Evolutionary conservation across 2,113 vertebrate species (phyloP), one percentile per base, ranked within the genome.

Genomic region (Gymnobelideus leadbeateri): DNA sequence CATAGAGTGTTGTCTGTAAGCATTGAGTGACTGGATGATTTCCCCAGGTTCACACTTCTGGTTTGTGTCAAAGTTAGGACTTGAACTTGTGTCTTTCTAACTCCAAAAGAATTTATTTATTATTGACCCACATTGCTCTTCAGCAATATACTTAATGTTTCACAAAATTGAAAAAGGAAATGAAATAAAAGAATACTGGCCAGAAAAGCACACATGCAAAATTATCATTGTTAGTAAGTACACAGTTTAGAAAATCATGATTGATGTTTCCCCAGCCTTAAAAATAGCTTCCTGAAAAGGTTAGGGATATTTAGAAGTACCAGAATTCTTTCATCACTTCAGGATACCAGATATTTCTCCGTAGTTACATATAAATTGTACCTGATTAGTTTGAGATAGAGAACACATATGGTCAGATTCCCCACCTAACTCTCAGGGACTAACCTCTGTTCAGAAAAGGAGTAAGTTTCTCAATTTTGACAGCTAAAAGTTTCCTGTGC

Each of bases 271-370:
- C 16, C 89, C 37, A 3, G 50, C 26, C 25, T 10, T 94, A 84
- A 77, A 77, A 89, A 89, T 26, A 90, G 8, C 21, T 91, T 95
- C 90, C 25, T 89, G 46, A 37, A 61, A 95, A 92, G 47, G 23
- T 94, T 94, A 92, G 37, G 92, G 91, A 92, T 0, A 90, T 93
- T 90, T 89, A 91, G 2, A 95, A 92, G 28, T 57, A 2, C 43
- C 23, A 90, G 25, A 3, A 55, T 16, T 46, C 94, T 46, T 93
- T 94, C 37, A 91, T 14, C 61, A 11, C n/a, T 54, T 43, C 94
- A 91, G 90, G 24, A 90, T 43, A 89, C 16, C 43, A 49, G 91
- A 51, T 94, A 52, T 49, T 49, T 96, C 57, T 95, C 43, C 94
- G 37, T 4, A n/a, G 31, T 31, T 68, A n/a, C 14, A 1, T 11